phyloP scores from a whole-genome alignment of 2,888 invertebrate genomes.

The Amphimallon solstitiale region DNA sequence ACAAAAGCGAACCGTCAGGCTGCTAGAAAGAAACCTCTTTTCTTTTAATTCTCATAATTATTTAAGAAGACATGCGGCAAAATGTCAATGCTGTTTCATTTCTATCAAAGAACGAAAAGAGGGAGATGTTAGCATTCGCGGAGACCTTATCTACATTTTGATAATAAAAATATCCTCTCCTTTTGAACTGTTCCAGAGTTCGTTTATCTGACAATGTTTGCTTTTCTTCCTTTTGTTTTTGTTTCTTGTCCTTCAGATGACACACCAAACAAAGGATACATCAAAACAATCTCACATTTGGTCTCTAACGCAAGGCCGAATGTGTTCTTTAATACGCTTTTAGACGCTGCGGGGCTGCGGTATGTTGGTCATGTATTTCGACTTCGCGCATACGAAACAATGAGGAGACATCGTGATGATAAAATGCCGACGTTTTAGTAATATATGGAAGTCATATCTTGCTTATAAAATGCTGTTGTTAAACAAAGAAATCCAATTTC shows the following conservation, averaged over 20 bases:
- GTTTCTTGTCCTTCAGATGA: background rate
- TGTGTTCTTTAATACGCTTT: slow-evolving; percentile 22
- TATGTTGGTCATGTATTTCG: background rate
- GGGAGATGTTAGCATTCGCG: background rate
- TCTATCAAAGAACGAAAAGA: slow-evolving; percentile 9
- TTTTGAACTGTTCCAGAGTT: slow-evolving; percentile 12
- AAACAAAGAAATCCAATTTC: too few relatives aligned
- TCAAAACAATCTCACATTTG: slow-evolving; percentile 20
- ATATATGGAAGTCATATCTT: slow-evolving; percentile 15
- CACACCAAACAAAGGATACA: slow-evolving; percentile 24
- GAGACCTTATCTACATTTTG: slow-evolving; percentile 10
- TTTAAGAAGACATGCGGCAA: background rate
- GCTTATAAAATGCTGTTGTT: background rate
- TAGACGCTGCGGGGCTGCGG: background rate
- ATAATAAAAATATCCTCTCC: slow-evolving; percentile 27
- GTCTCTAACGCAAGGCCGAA: background rate
- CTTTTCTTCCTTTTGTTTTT: background rate
- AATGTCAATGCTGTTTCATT: slow-evolving; percentile 5
- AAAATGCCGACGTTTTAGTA: slow-evolving; percentile 6
- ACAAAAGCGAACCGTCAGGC: too few relatives aligned
- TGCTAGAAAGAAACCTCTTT: too few relatives aligned
- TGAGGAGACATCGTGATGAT: background rate
- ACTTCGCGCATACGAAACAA: background rate
- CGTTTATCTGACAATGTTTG: slow-evolving; percentile 14
- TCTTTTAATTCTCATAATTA: too few relatives aligned